Evolutionary conservation across 2,888 invertebrate species (phyloP), one percentile per base, ranked within the genome.

Genomic region (Trissoscelio sp.): DNA sequence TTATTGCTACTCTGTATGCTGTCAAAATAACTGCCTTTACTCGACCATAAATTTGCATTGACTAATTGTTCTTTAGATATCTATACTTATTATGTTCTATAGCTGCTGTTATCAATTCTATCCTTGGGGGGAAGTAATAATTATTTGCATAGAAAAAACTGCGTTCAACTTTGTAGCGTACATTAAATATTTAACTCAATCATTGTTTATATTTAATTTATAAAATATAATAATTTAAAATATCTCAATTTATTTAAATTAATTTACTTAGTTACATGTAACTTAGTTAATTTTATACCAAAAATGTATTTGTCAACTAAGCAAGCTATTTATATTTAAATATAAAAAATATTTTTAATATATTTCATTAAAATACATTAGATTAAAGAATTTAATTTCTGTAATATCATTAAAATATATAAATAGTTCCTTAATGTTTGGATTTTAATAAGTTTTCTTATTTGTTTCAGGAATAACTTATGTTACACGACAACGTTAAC

Each of bases 61-160:
- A 11, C 16, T 42, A 58, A 58, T 42, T 24, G 22, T 7, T 39
- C 9, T 9, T 11, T 39, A 39, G 37, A 9, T n/a, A 39, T 24
- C 18, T 31, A 62, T 11, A 62, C 28, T 62, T 42, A 53, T 51
- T 16, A 42, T 44, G 18, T 12, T 16, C 14, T 44, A 28, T 46
- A 62, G 14, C 16, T 62, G 37, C 20, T 18, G 5, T 46, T 31
- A 24, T 44, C 44, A 62, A 31, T 62, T 24, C 5, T 44, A 62
- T 62, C 18, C 44, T 46, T 46, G n/a, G 28, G 46, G 16, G 14
- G 18, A 28, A 44, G 28, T 16, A n/a, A 18, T 46, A 62, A 62
- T 62, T 62, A 60, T 7, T 31, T 31, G 0, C 2, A 62, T 28
- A 62, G 18, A 24, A 62, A 44, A 28, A 62, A 28, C 18, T 28